These are phyloP conservation scores for Gymnoscelis rufifasciata DNA, from an alignment of 2,888 invertebrate genomes.

Conservation along the genomic window DNA sequence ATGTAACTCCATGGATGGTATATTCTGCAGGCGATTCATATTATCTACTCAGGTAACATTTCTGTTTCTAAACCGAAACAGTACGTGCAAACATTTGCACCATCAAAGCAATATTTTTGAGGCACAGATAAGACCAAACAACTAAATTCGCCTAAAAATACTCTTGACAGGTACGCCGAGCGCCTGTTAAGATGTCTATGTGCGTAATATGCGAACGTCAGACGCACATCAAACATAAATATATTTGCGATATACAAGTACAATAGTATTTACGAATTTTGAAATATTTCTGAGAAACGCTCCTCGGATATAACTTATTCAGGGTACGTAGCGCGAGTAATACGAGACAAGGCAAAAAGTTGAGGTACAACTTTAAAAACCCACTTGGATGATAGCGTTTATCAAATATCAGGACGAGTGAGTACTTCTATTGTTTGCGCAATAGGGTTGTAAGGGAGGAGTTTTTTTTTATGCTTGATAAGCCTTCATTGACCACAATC, in stretches of 20 bases:
- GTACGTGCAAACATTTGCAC: neutral
- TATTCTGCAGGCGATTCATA: too few species aligned
- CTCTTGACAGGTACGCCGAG: constrained; percentile 5
- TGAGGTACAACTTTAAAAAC: constrained; percentile 18
- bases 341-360: constrained; percentile 16
- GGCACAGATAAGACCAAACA: too few species aligned
- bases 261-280: neutral
- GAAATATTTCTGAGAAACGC: neutral
- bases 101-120: too few species aligned
- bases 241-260: neutral
- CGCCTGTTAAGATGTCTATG: constrained; percentile 8
- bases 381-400: constrained; percentile 19
- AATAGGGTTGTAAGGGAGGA: constrained; percentile 26
- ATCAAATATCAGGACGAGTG: constrained; percentile 26
- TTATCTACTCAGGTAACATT: too few species aligned
- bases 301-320: constrained; percentile 11
- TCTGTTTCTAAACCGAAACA: too few species aligned
- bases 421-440: constrained; percentile 18
- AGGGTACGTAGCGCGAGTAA: constrained; percentile 13
- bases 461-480: too few species aligned
- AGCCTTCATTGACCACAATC: too few species aligned
- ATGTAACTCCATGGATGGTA: too few species aligned
- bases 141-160: too few species aligned
- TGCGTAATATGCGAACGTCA: constrained; percentile 3
- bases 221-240: constrained; percentile 2